Conservation (phyloP, 2,113 vertebrate genomes). For the Bothrops jararaca region DNA sequence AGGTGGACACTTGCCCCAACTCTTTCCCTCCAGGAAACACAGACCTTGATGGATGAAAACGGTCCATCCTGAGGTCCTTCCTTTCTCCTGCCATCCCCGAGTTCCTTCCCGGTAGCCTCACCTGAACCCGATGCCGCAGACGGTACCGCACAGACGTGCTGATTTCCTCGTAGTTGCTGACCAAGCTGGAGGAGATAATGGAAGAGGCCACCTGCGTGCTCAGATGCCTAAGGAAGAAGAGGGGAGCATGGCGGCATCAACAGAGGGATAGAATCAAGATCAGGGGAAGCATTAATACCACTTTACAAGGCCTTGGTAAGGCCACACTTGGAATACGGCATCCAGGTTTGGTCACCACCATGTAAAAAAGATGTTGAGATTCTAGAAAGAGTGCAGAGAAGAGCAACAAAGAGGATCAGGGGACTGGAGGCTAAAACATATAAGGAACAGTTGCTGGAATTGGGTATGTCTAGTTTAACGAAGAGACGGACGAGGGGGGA, state of each 20-base stretch:
- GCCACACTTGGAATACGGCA: too few relatives aligned
- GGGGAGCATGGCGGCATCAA: fast-evolving
- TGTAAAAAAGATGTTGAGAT: too few relatives aligned
- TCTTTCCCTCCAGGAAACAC: neutral
- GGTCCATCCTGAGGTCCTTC: neutral
- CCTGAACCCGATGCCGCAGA: slow-evolving; percentile 77
- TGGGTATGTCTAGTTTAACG: too few relatives aligned
- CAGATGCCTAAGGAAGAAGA: slow-evolving; percentile 67
- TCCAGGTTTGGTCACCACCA: too few relatives aligned
- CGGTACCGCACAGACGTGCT: slow-evolving; percentile 77
- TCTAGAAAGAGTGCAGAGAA: too few relatives aligned
- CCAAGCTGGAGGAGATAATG: slow-evolving; percentile 79
- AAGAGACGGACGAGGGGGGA: too few relatives aligned
- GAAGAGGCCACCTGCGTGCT: slow-evolving; percentile 79
- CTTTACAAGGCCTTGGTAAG: too few relatives aligned
- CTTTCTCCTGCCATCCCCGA: neutral
- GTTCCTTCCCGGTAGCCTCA: slow-evolving; percentile 16
- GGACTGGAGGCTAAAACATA: too few relatives aligned
- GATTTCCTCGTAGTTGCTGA: slow-evolving; percentile 70
- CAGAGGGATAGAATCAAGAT: too few relatives aligned
- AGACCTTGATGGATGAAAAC: neutral
- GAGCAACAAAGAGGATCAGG: too few relatives aligned
- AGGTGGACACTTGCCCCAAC: neutral
- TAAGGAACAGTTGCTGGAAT: too few relatives aligned
- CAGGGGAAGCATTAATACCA: too few relatives aligned